These are phyloP conservation scores for Hyphantria cunea DNA, from an alignment of 1,140 invertebrate genomes.

Conservation along the genomic window DNA sequence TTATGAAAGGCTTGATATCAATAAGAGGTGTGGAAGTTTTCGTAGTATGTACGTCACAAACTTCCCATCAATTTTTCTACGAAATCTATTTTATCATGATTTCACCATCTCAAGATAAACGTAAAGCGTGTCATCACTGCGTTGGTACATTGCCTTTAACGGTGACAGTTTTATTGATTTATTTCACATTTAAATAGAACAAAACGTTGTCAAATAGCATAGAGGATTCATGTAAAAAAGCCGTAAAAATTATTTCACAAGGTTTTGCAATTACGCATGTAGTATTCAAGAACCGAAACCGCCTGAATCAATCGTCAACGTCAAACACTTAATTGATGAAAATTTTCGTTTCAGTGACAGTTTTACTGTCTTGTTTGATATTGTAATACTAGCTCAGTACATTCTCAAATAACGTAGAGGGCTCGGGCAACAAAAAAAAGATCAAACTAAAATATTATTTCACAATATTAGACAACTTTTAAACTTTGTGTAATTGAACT, in stretches of 20 bases:
- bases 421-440: not conserved
- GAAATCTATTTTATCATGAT: constrained; percentile 23
- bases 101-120: constrained; percentile 30
- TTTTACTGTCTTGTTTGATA: constrained; percentile 31
- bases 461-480: not conserved
- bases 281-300: too few relatives aligned
- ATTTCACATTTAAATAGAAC: constrained; percentile 10
- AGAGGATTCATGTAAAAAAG: not conserved
- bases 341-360: too few relatives aligned
- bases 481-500: not conserved
- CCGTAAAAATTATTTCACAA: not conserved
- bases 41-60: constrained; percentile 61
- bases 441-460: constrained; percentile 4
- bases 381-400: constrained; percentile 10
- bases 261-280: too few relatives aligned
- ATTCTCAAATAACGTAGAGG: constrained; percentile 14
- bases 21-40: constrained; percentile 68
- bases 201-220: constrained; percentile 21
- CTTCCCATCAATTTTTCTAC: constrained; percentile 23
- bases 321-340: too few relatives aligned
- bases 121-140: constrained; percentile 4
- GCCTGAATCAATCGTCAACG: too few relatives aligned
- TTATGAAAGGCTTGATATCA: constrained; percentile 49
- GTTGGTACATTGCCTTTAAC: constrained; percentile 29
- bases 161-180: constrained; percentile 36